Base-by-base conservation (phyloP, 2,113 vertebrate genomes). In the Ramphastos sulfuratus region DNA sequence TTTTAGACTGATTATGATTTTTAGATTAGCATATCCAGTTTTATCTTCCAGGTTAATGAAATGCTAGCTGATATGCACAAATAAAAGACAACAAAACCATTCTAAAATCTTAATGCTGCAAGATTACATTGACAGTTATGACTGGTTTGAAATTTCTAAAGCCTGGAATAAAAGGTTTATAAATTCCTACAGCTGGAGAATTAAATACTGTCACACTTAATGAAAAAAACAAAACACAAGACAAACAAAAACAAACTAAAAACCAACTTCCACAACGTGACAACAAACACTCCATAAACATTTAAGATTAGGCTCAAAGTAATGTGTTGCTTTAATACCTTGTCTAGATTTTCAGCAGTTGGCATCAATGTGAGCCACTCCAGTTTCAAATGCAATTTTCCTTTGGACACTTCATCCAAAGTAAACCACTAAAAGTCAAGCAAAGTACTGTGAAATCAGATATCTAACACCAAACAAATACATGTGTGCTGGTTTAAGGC, bases 331-430 rank as follows among this genome's bases (percentile, higher is more conserved):
- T 89, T 85, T 50, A 66, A 52, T 97, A 99, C 99, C 99, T 99
- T 96, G 88, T 99, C 98, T 13, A 99, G 98, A 85, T 97, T 98
- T 20, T 99, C 98, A 10, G 98, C 97, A 7, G 97, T 97, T 52
- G 98, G 79, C 96, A 98, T 96, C 92, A 98, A 97, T 63, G 98
- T 98, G 52, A 99, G 98, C 98, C 98, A 99, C 95, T 99, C 99
- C 67, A 99, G 97, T 82, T 97, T 99, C 91, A 99, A 95, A 94
- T 99, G 99, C 20, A 99, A 95, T 96, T 99, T 99, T 87, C 99
- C 99, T 58, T 96, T 96, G 23, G 97, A 70, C 42, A 98, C 98
- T 12, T 99, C 98, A 13, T 99, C 98, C 97, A 99, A 85, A 28
- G 88, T 54, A 80, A 99, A 99, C 99, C 99, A 99, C 99, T 99